Evolutionary conservation across 2,888 invertebrate genomes (phyloP).

Genomic region (Phortica magna): DNA sequence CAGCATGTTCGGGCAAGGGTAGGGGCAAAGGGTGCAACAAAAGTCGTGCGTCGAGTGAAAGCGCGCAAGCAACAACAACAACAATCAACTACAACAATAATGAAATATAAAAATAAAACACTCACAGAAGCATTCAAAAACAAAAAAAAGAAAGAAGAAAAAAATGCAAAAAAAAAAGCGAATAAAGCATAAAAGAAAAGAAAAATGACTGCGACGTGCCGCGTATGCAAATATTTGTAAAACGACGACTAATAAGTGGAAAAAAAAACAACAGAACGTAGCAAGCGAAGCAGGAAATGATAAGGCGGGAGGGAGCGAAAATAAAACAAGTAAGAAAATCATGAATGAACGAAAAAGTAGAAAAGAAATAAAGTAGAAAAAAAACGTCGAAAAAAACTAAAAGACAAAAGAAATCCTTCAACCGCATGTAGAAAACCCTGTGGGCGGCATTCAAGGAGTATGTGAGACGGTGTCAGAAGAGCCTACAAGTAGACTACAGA

Average conservation of each 20-base stretch:
- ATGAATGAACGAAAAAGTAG: conserved; percentile 8
- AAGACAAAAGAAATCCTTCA: conserved; percentile 36
- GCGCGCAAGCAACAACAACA: conserved; percentile 35
- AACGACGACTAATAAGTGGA: conserved; percentile 68
- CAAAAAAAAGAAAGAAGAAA: conserved; percentile 47
- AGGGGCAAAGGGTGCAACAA: conserved; percentile 40
- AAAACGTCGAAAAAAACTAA: conserved; percentile 36
- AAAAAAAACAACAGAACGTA: not conserved
- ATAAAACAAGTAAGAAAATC: conserved; percentile 20
- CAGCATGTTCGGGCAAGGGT: conserved; percentile 29
- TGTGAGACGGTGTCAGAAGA: conserved; percentile 41
- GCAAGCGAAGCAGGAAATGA: not conserved
- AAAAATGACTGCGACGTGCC: conserved; percentile 70
- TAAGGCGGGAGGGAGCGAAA: conserved; percentile 2
- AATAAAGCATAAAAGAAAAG: conserved; percentile 51
- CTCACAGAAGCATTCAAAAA: conserved; percentile 29
- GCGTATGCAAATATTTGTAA: conserved; percentile 73
- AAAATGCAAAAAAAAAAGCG: conserved; percentile 43
- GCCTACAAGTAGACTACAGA: conserved; percentile 24
- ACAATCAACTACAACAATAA: conserved; percentile 21
- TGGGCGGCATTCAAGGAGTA: conserved; percentile 27
- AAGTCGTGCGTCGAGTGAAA: conserved; percentile 30
- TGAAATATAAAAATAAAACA: conserved; percentile 55
- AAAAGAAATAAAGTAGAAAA: not conserved
- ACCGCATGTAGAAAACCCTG: conserved; percentile 15